Percentiles rank a stretch among this genome's conserved stretches.
phyloP scores from a whole-genome alignment of 2,113 vertebrate genomes.

The Tonatia bakeri region DNA sequence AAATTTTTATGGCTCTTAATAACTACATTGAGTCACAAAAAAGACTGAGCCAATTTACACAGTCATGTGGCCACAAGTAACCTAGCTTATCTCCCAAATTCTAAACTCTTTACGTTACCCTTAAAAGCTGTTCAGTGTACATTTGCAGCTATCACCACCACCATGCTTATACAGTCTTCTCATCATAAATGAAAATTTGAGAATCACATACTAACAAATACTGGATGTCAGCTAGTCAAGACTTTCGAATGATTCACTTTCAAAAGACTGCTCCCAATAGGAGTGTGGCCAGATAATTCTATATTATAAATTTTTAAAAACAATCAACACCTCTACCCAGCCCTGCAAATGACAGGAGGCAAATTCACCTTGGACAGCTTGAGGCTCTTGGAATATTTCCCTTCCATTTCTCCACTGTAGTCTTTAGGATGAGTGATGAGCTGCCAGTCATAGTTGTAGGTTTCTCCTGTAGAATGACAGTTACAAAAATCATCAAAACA shows the following conservation, averaged over 20 bases:
- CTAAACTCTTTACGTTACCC: slow-evolving; percentile 46
- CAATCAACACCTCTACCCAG: background rate
- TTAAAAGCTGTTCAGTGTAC: slow-evolving; percentile 62
- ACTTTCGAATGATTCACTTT: slow-evolving; percentile 40
- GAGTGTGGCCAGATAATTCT: slow-evolving; percentile 36
- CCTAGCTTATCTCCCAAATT: slow-evolving; percentile 44
- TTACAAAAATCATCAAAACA: slow-evolving; percentile 68
- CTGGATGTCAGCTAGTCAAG: slow-evolving; percentile 55
- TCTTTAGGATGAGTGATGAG: slow-evolving; percentile 94
- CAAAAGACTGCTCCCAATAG: slow-evolving; percentile 27
- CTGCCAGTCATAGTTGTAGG: slow-evolving; percentile 92
- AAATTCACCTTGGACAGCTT: slow-evolving; percentile 91
- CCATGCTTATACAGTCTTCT: slow-evolving; percentile 55
- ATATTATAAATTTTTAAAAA: slow-evolving; percentile 7
- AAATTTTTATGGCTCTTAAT: slow-evolving; percentile 39
- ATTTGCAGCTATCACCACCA: slow-evolving; percentile 54
- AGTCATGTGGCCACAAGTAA: slow-evolving; percentile 57
- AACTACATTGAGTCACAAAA: slow-evolving; percentile 39
- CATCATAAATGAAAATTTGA: slow-evolving; percentile 65
- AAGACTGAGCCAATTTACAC: slow-evolving; percentile 36
- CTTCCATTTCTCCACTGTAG: slow-evolving; percentile 95
- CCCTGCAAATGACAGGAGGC: background rate
- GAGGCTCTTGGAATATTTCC: slow-evolving; percentile 86
- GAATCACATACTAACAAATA: slow-evolving; percentile 66
- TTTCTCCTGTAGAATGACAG: slow-evolving; percentile 82